Base-by-base conservation (phyloP, 2,113 vertebrate species). In the Acinonyx jubatus region DNA sequence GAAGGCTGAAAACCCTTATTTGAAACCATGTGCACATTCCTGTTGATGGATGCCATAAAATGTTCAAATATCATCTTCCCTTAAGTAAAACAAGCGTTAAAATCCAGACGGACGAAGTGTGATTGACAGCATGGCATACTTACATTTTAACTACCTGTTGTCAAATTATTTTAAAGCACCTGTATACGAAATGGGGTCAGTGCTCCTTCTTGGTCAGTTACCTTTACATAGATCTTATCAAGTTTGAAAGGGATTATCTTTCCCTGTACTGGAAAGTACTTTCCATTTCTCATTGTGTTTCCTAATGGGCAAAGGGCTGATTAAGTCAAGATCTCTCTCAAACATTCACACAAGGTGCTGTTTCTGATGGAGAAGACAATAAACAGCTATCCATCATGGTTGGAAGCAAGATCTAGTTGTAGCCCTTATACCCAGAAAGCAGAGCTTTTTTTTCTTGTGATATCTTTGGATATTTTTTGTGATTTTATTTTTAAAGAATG, bases 21-120 rank as follows among this genome's bases (percentile, higher is more conserved):
- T 83, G 98, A 98, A 98, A 97, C 94, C 85, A 97, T 85, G 89
- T 81, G 80, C 97, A 91, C 76, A 88, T 96, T 98, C 92, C 96
- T 97, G 92, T 91, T 98, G 98, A 98, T 57, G 91, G 97, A 97
- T 96, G 79, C 87, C 98, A 97, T 97, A 97, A 98, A 98, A 98
- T 78, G 97, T 96, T 98, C 98, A 98, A 97, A 97, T 97, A 97
- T 96, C 95, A 97, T 96, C 97, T 97, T 98, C 96, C 95, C 88
- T 98, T 86, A 84, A 97, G 96, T 95, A 98, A 97, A 95, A 98
- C 93, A 97, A 97, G 96, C 52, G 16, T 85, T 98, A 96, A 98
- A 98, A 98, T 92, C 87, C 96, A 93, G 96, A 94, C 98, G 97
- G 96, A 98, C 33, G 27, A 71, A 82, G 38, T 41, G 68, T 97